phyloP scores from a whole-genome alignment of 2,797 vertebrate genomes.

The Sus cebifrons region DNA sequence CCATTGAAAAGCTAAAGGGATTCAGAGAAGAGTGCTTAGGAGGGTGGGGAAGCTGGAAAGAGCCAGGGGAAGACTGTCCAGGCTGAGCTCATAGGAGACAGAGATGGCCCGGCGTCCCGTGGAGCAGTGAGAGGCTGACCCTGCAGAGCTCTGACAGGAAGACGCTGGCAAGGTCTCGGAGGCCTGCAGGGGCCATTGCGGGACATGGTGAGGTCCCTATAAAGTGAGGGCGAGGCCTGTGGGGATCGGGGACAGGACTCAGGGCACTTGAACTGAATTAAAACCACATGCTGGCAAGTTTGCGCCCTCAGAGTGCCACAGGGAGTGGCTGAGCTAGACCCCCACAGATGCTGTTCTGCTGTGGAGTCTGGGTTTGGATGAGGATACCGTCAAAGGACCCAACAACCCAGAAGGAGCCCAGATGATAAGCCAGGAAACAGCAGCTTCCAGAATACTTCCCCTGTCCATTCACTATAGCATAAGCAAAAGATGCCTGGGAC shows the following conservation, averaged over 20 bases:
- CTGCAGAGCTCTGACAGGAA: background rate
- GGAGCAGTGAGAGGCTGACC: background rate
- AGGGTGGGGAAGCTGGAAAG: background rate
- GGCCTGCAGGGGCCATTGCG: background rate
- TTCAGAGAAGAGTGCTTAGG: background rate
- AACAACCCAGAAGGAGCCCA: background rate
- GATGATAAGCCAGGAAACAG: background rate
- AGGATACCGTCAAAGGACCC: rapidly evolving
- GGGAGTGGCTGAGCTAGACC: too few species aligned
- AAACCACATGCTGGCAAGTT: background rate
- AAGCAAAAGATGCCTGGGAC: background rate
- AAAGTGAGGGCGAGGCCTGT: rapidly evolving
- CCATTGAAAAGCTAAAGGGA: background rate
- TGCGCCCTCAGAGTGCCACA: rapidly evolving
- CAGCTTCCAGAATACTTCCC: background rate
- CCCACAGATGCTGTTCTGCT: background rate
- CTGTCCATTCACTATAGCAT: background rate
- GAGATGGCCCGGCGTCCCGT: rapidly evolving
- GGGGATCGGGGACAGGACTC: too few species aligned
- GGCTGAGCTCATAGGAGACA: background rate
- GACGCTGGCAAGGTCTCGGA: background rate
- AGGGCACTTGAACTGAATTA: rapidly evolving
- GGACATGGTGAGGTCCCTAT: background rate
- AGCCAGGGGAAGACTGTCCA: background rate
- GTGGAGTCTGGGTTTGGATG: background rate